phyloP scores from a whole-genome alignment of 2,113 vertebrate species.

The Mus spicilegus region DNA sequence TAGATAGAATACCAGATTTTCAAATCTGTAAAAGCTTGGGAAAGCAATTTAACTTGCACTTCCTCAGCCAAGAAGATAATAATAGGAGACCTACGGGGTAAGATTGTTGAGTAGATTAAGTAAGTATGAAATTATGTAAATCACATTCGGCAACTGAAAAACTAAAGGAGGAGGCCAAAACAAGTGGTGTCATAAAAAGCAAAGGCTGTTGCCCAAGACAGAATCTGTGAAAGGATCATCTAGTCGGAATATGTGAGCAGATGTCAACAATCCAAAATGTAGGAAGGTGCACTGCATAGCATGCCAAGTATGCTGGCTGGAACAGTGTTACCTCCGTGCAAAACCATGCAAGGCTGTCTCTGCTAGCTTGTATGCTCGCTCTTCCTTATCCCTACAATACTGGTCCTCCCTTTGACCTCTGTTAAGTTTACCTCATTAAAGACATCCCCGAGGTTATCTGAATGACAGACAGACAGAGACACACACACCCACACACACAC shows the following conservation, averaged over 20 bases:
- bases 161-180: not conserved
- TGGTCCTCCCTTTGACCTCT: not conserved
- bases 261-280: not conserved
- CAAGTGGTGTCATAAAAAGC: not conserved
- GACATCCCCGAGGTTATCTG: not conserved
- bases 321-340: too few species aligned
- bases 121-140: constrained; percentile 43
- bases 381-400: not conserved
- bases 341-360: not conserved
- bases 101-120: not conserved
- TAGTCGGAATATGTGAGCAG: constrained; percentile 11
- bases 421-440: not conserved
- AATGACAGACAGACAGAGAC: not conserved
- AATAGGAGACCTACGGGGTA: not conserved
- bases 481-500: not conserved
- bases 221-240: constrained; percentile 33
- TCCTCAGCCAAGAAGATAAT: not conserved
- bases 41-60: constrained; percentile 44
- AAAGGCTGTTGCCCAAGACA: constrained; percentile 14
- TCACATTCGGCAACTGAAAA: constrained; percentile 55
- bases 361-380: too few species aligned
- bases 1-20: not conserved
- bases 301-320: not conserved
- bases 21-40: not conserved
- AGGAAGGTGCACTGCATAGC: not conserved